These are phyloP conservation scores for Alca torda DNA, from an alignment of 2,797 vertebrate genomes.

Conservation along the genomic window DNA sequence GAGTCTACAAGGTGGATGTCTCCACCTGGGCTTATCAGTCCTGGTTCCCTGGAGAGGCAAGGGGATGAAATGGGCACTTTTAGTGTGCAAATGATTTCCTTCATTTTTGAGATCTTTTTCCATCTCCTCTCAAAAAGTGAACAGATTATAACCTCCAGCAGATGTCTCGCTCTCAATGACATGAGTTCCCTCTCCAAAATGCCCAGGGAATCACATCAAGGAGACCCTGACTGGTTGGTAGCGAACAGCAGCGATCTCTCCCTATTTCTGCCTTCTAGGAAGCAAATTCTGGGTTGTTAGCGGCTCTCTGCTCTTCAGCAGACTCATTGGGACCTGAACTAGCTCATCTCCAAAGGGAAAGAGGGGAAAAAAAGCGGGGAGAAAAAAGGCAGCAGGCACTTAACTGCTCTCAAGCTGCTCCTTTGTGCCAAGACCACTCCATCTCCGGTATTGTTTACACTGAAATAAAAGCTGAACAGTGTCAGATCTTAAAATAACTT, in stretches of 20 bases:
- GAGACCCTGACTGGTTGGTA: neutral
- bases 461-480: conserved; percentile 62
- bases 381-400: neutral
- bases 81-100: neutral
- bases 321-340: neutral
- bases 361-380: neutral
- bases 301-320: neutral
- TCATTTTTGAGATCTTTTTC: neutral
- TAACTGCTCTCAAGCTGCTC: conserved; percentile 11
- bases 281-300: neutral
- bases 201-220: neutral
- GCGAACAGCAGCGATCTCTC: neutral
- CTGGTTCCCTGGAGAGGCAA: neutral
- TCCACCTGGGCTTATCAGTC: neutral
- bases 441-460: conserved; percentile 54
- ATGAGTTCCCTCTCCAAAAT: neutral
- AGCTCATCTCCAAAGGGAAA: neutral
- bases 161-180: accelerated
- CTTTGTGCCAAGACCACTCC: conserved; percentile 60
- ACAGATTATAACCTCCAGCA: neutral
- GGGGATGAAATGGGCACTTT: neutral
- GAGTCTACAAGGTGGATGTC: neutral
- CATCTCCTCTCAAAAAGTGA: neutral
- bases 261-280: neutral
- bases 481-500: conserved; percentile 70